These are phyloP conservation scores for Araneus ventricosus DNA, from an alignment of 1,140 invertebrate species.

Conservation along the genomic window DNA sequence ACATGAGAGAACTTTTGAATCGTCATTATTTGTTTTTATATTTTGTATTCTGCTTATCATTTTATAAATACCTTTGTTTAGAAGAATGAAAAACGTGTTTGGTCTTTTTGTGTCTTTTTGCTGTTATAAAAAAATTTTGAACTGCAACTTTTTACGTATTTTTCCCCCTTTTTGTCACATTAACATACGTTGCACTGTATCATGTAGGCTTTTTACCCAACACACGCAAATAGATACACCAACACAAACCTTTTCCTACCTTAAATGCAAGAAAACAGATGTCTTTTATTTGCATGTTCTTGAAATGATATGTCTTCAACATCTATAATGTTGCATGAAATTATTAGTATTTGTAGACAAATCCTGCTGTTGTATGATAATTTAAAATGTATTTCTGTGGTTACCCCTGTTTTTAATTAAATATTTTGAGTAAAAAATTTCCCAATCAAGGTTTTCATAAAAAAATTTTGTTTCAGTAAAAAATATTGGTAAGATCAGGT, in stretches of 20 bases:
- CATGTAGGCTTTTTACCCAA: neutral
- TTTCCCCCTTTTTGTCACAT: neutral
- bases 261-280: neutral
- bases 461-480: too few species aligned
- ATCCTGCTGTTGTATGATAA: neutral
- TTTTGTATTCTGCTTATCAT: neutral
- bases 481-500: too few species aligned
- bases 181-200: conserved; percentile 10
- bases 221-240: conserved; percentile 20
- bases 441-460: too few species aligned
- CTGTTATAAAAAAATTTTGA: neutral
- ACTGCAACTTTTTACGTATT: neutral
- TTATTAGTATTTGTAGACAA: neutral
- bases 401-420: too few species aligned
- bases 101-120: conserved; percentile 27
- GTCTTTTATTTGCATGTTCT: neutral
- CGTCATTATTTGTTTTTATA: neutral
- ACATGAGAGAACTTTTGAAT: neutral
- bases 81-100: conserved; percentile 10
- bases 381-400: neutral
- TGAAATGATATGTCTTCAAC: neutral
- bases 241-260: neutral
- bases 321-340: neutral
- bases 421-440: too few species aligned
- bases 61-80: neutral